These are phyloP conservation scores for Riptortus pedestris DNA, from an alignment of 1,140 invertebrate species.

Conservation along the genomic window DNA sequence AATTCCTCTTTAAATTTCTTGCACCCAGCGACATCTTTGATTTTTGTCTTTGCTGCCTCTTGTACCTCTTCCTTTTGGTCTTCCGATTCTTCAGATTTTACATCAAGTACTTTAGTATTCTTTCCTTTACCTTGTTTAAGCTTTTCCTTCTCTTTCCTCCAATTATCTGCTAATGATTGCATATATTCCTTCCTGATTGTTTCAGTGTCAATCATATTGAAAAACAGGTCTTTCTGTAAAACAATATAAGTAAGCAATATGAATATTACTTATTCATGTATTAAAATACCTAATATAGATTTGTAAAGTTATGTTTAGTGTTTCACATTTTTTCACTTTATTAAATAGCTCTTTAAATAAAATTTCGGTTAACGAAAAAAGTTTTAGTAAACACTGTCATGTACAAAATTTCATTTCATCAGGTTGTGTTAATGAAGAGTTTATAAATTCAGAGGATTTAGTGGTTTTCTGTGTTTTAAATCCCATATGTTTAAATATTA, in stretches of 20 bases:
- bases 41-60: neutral
- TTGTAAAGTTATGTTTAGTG: no score
- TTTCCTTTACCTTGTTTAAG: neutral
- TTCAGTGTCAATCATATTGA: neutral
- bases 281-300: no score
- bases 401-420: no score
- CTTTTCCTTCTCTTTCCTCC: neutral
- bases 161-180: neutral
- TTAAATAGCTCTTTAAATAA: no score
- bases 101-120: neutral
- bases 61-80: neutral
- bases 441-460: no score
- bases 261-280: neutral
- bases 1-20: conserved; percentile 4
- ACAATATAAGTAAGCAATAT: neutral
- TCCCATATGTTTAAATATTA: no score
- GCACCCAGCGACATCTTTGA: neutral
- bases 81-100: neutral
- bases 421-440: no score
- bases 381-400: no score
- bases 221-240: neutral
- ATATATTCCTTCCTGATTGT: neutral
- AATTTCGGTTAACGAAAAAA: no score
- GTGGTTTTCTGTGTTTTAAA: no score
- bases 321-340: no score